Conservation (phyloP, 2,113 vertebrate species). For the Mustela lutreola region DNA sequence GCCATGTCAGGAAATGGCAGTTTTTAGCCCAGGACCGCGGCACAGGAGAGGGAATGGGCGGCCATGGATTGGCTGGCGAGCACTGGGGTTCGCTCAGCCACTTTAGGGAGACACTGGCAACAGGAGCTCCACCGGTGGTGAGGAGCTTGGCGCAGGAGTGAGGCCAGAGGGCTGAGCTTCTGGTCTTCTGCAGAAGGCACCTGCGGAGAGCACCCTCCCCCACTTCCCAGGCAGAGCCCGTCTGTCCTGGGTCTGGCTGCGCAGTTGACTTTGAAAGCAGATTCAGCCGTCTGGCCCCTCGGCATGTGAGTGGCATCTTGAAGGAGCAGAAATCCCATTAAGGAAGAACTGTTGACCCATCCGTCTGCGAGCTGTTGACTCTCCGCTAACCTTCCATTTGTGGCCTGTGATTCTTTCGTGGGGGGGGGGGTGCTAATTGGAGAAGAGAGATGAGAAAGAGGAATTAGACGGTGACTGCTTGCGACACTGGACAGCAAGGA, state of each 20-base stretch:
- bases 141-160: neutral
- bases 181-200: neutral
- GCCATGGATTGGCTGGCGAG: neutral
- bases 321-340: slow-evolving; percentile 58
- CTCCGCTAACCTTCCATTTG: slow-evolving; percentile 48
- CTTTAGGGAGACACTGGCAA: slow-evolving; percentile 3
- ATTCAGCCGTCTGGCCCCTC: neutral
- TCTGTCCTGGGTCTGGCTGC: neutral
- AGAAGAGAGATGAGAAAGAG: slow-evolving; percentile 57
- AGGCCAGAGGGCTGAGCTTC: neutral
- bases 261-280: slow-evolving; percentile 63
- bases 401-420: slow-evolving; percentile 55
- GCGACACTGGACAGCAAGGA: neutral
- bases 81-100: neutral
- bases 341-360: slow-evolving; percentile 55
- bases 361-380: slow-evolving; percentile 47
- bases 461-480: neutral
- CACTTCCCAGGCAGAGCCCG: neutral
- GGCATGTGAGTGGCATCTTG: slow-evolving; percentile 1
- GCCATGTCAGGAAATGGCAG: neutral
- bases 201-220: neutral
- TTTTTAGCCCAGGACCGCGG: neutral
- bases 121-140: neutral
- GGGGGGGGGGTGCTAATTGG: neutral
- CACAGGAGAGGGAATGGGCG: slow-evolving; percentile 18